Base-by-base conservation (phyloP, 2,888 invertebrate species). In the Dolichopus griseipennis region DNA sequence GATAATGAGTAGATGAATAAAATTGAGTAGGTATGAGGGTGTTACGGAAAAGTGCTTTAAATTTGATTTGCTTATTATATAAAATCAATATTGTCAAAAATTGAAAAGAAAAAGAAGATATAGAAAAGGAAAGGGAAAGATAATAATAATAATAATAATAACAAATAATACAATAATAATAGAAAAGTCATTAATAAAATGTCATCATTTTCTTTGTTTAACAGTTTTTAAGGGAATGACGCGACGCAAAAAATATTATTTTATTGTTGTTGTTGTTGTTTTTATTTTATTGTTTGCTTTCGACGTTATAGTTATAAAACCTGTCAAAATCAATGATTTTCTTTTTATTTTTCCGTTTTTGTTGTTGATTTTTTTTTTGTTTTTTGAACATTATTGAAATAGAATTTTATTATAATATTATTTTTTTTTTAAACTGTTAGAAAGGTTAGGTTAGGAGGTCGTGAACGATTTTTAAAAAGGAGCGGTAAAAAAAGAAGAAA, bases 101-200 rank as follows among this genome's bases (percentile, higher is more conserved):
- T 15, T 52, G 52, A 52, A 52, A 12, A 52, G 18, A 52, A 15
- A 43, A 43, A 52, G 1, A 52, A 2, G 15, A 52, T 52, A n/a
- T 52, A n/a, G n/a, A 52, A 52, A 52, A 52, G 18, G 15, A 41
- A 41, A 41, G 15, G 41, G 41, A 41, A n/a, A 52, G 18, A 52
- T 52, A 52, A 52, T 52, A 52, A 52, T 15, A 52, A 52, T 27
- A 52, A n/a, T 52, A 52, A 52, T 52, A 52, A 52, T 52, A 18
- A 18, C 9, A 52, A 52, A 52, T 37, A 52, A 52, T 27, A 52
- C 18, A 52, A n/a, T 52, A 52, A 52, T 52, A 52, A 52, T 52
- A 18, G 52, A 52, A 52, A 52, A 52, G 52, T 52, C 52, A 52
- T 52, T 52, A 52, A 52, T 52, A 52, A 52, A 52, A 52, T 52